phyloP scores from a whole-genome alignment of 2,888 invertebrate genomes.

The Apodemia mormo region DNA sequence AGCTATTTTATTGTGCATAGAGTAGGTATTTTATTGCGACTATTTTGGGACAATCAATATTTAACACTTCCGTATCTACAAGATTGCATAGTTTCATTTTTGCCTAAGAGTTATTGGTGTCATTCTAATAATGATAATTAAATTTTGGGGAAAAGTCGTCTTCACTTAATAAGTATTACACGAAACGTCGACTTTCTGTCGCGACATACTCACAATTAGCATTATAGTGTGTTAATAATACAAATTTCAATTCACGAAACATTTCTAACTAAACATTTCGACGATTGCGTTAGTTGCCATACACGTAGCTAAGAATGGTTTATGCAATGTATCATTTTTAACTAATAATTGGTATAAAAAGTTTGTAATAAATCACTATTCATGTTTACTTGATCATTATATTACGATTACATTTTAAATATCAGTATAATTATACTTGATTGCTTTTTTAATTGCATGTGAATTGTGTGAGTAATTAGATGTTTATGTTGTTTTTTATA shows the following conservation, averaged over 20 bases:
- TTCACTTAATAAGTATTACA: conserved; percentile 73
- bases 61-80: neutral
- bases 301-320: conserved; percentile 21
- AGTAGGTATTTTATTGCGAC: neutral
- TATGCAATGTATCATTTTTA: conserved; percentile 19
- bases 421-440: conserved; percentile 15
- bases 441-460: conserved; percentile 9
- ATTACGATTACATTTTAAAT: conserved; percentile 17
- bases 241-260: conserved; percentile 63
- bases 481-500: neutral
- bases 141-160: conserved; percentile 70
- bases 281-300: conserved; percentile 30
- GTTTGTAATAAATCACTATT: conserved; percentile 18
- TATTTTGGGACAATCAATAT: neutral
- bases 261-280: conserved; percentile 48
- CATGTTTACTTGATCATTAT: conserved; percentile 17
- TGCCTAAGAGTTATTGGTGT: conserved; percentile 51
- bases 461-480: conserved; percentile 12
- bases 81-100: conserved; percentile 15
- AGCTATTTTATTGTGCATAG: neutral
- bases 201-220: conserved; percentile 68
- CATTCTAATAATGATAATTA: conserved; percentile 75
- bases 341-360: conserved; percentile 19
- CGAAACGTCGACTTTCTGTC: conserved; percentile 62
- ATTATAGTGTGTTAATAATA: conserved; percentile 70